Evolutionary conservation across 37 sponge, comb jelly and placozoan genomes (phyloP).

Genomic region (Petrosia ficiformis): DNA sequence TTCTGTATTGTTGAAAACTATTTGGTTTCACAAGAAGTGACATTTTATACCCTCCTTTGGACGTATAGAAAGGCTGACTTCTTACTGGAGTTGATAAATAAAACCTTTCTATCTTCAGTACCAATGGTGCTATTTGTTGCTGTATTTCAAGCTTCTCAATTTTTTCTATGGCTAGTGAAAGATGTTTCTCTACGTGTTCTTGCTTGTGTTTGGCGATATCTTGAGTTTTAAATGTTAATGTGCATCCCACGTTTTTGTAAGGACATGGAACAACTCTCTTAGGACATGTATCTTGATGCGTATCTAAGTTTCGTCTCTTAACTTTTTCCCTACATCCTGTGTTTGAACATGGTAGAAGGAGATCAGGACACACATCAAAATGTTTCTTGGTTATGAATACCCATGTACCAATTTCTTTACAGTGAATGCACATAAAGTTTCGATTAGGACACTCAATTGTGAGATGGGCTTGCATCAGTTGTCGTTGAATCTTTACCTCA

Average conservation of each 20-base stretch:
- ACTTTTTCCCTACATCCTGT: not conserved
- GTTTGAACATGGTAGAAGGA: not conserved
- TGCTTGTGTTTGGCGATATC: not conserved
- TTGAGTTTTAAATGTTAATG: not conserved
- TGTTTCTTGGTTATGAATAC: not conserved
- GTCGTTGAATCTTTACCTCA: no score
- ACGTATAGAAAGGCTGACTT: no score
- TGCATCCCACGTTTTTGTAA: not conserved
- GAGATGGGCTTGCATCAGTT: slow-evolving; percentile 6
- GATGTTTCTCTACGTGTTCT: not conserved
- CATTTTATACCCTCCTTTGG: no score
- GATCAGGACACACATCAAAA: slow-evolving; percentile 1
- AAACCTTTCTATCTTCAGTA: no score
- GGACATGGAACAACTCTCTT: not conserved
- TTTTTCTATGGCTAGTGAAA: no score
- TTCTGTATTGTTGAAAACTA: no score
- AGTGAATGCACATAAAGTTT: slow-evolving; percentile 1
- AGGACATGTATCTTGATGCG: not conserved
- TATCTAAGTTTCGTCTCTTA: not conserved
- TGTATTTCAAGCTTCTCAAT: no score
- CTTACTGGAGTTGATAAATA: no score
- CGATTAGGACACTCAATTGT: not conserved
- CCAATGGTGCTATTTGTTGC: no score
- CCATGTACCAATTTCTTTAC: not conserved
- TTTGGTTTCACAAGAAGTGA: no score